phyloP scores from a whole-genome alignment of 2,797 vertebrate genomes.

The Tinamus major region DNA sequence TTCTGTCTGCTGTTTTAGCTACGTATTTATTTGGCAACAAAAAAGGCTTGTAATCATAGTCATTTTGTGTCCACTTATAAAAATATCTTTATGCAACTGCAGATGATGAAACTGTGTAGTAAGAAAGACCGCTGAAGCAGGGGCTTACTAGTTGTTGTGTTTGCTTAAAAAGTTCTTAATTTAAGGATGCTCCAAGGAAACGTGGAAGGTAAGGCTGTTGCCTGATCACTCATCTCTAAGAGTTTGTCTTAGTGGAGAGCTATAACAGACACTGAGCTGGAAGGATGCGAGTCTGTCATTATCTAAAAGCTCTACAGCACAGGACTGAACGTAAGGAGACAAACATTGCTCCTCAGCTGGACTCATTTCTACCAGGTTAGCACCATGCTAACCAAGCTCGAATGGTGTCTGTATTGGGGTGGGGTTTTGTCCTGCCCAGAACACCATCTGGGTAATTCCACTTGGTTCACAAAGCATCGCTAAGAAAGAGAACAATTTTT shows the following conservation, averaged over 20 bases:
- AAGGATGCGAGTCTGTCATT: background rate
- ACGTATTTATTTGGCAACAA: background rate
- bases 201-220: background rate
- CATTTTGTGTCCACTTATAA: background rate
- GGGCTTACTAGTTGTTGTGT: background rate
- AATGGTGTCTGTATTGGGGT: background rate
- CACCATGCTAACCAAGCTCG: background rate
- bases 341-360: background rate
- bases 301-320: background rate
- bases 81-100: background rate
- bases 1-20: background rate
- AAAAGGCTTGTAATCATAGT: background rate
- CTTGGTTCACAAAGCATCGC: background rate
- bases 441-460: background rate
- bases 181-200: background rate
- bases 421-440: background rate
- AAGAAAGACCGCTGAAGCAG: background rate
- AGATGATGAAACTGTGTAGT: background rate
- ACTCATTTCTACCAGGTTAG: background rate
- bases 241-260: background rate
- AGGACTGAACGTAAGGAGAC: background rate
- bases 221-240: background rate
- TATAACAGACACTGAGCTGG: background rate
- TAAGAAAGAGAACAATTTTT: background rate
- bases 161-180: background rate